Percentiles rank a stretch among this genome's conserved stretches.
Conservation (phyloP, 1,140 invertebrate genomes). For the Daktulosphaira vitifoliae region DNA sequence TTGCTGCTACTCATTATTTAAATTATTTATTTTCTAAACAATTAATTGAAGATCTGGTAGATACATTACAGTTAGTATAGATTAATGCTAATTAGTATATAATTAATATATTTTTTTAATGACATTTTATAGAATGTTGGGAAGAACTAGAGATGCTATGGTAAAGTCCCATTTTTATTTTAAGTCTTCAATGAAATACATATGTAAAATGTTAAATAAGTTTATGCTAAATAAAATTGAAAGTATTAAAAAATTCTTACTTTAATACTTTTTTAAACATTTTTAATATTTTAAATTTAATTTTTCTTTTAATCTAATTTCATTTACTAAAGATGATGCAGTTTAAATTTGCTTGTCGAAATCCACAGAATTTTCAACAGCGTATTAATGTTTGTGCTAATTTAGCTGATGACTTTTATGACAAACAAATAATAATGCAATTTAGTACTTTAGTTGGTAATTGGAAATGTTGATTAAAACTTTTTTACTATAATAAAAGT, state of each 20-base stretch:
- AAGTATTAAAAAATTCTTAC: background rate
- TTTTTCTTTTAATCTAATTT: background rate
- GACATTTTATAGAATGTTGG: conserved; percentile 46
- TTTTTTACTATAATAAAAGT: background rate
- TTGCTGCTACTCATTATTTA: conserved; percentile 47
- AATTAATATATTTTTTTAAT: conserved; percentile 23
- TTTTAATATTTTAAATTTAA: too few species aligned
- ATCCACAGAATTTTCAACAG: conserved; percentile 14
- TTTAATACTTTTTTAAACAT: background rate
- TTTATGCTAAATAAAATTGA: too few species aligned
- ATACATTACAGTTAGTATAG: conserved; percentile 47
- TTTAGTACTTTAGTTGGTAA: conserved; percentile 21
- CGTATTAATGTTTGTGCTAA: conserved; percentile 19
- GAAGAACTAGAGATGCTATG: conserved; percentile 46
- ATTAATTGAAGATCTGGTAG: conserved; percentile 46
- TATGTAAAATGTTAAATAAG: background rate
- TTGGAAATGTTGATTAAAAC: background rate
- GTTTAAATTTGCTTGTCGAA: conserved; percentile 24
- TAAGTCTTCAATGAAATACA: conserved; percentile 2
- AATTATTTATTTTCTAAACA: conserved; percentile 48
- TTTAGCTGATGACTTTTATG: conserved; percentile 18
- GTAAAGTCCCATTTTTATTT: conserved; percentile 43
- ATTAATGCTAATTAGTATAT: conserved; percentile 2
- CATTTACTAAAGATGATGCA: conserved; percentile 12
- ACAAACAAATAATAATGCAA: conserved; percentile 21